Conservation (phyloP, 1,140 invertebrate species). For the Scaptomyza pallida region DNA sequence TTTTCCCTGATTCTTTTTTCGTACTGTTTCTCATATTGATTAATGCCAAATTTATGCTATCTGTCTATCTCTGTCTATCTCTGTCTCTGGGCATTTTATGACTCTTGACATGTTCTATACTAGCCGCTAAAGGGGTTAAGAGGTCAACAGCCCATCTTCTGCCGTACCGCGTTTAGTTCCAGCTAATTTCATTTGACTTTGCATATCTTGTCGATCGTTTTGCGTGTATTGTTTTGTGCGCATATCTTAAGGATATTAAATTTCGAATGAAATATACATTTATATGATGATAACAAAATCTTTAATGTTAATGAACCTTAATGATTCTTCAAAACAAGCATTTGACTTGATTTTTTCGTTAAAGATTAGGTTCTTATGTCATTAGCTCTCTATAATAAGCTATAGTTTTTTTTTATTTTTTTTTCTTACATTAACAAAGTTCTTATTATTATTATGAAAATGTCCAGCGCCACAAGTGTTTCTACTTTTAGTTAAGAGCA, state of each 20-base stretch:
- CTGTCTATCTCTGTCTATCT: constrained; percentile 11
- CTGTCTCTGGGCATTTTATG: constrained; percentile 22
- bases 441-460: no score
- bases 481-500: no score
- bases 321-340: no score
- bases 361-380: no score
- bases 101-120: constrained; percentile 35
- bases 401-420: no score
- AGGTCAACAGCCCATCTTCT: constrained; percentile 48
- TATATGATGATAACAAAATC: no score
- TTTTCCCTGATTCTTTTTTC: not conserved
- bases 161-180: no score
- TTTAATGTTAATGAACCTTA: no score
- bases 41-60: constrained; percentile 72
- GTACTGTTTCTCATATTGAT: constrained; percentile 32
- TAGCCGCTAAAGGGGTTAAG: constrained; percentile 23
- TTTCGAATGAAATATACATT: not conserved
- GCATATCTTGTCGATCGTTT: constrained; percentile 12
- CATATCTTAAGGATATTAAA: constrained; percentile 5
- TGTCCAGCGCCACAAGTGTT: no score
- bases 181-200: constrained; percentile 6
- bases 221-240: not conserved
- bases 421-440: no score
- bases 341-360: no score
- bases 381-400: no score